Percentiles rank a stretch among this genome's conserved stretches.
Evolutionary conservation across 2,113 vertebrate species (phyloP).

Genomic region (Casuarius casuarius): DNA sequence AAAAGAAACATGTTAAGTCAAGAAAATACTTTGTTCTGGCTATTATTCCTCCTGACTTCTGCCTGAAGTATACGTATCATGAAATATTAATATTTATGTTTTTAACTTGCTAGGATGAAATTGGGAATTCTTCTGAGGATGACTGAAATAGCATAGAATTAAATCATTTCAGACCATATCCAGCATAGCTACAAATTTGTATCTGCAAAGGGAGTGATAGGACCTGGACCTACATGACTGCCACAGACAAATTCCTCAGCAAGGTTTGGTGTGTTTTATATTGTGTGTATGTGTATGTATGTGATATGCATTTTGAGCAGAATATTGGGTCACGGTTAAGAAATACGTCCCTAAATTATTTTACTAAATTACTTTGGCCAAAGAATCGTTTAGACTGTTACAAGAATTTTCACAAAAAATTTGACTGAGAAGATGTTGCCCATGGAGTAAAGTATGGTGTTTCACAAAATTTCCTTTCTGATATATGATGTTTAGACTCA

Average conservation of each 20-base stretch:
- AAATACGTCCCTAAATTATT: not conserved
- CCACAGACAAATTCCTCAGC: not conserved
- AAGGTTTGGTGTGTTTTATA: not conserved
- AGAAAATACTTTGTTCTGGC: rapidly evolving
- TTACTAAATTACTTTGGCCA: not conserved
- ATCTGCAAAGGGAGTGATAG: not conserved
- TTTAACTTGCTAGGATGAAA: not conserved
- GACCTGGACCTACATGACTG: not conserved
- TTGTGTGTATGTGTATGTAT: not conserved
- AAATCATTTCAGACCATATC: not conserved
- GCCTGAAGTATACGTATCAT: rapidly evolving
- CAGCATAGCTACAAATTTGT: not conserved
- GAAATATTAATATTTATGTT: not conserved
- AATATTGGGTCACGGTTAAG: not conserved
- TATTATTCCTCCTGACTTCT: not conserved
- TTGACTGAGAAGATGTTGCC: slow-evolving; percentile 42
- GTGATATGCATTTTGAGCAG: not conserved
- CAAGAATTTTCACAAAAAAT: not conserved
- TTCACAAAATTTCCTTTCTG: slow-evolving; percentile 56
- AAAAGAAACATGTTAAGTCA: not conserved
- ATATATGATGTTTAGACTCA: slow-evolving; percentile 64
- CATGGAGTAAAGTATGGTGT: slow-evolving; percentile 29
- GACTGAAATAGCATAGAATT: not conserved
- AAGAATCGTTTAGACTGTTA: not conserved
- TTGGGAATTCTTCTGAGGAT: not conserved